Evolutionary conservation across 2,113 vertebrate genomes (phyloP).

Genomic region (Onychorhynchus coronatus): DNA sequence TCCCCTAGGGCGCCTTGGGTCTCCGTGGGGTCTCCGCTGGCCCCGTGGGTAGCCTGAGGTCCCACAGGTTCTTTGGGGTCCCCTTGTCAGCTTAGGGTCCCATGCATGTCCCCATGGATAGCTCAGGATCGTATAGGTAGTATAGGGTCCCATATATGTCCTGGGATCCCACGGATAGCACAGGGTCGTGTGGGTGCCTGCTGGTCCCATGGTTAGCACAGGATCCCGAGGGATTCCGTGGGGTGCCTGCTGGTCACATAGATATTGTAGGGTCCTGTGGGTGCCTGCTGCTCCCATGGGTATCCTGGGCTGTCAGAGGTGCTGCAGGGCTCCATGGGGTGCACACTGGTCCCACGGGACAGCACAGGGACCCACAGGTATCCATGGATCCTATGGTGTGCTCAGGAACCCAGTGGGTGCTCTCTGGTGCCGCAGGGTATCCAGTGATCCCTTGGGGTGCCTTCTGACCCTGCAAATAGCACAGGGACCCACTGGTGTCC

Average conservation of each 20-base stretch:
- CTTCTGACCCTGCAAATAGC: neutral
- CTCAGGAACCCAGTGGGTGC: neutral
- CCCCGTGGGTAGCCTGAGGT: neutral
- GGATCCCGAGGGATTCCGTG: neutral
- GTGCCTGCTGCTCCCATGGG: neutral
- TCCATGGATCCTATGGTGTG: rapidly evolving
- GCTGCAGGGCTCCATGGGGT: neutral
- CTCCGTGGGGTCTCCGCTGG: neutral
- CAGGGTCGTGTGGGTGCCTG: neutral
- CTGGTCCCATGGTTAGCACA: neutral
- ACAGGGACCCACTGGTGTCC: neutral
- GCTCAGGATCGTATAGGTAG: neutral
- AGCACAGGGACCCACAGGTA: neutral
- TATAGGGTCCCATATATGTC: neutral
- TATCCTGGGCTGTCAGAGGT: neutral
- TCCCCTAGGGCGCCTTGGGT: neutral
- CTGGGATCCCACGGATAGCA: neutral
- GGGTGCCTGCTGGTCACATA: neutral
- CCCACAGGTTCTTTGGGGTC: neutral
- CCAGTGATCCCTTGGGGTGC: neutral
- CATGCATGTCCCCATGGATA: neutral
- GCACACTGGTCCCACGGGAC: rapidly evolving
- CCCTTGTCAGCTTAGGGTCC: neutral
- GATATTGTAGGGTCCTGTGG: neutral
- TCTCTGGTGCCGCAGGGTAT: neutral